Percentiles rank a stretch among this genome's conserved stretches.
Evolutionary conservation across 2,113 vertebrate species (phyloP).

Genomic region (human (Homo sapiens)): GRCh38 chr4:54431001-54431500

Average conservation of each 20-base stretch:
- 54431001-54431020: slow-evolving; percentile 35
- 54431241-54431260: not conserved
- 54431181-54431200: not conserved
- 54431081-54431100: slow-evolving; percentile 64
- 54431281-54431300: not conserved
- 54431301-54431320: not conserved
- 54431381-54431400: not conserved
- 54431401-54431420: not conserved
- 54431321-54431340: slow-evolving; percentile 1
- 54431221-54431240: slow-evolving; percentile 5
- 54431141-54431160: not conserved
- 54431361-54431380: not conserved
- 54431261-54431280: not conserved
- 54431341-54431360: not conserved
- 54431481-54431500: not conserved
- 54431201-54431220: not conserved
- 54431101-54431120: slow-evolving; percentile 16
- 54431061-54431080: slow-evolving; percentile 38
- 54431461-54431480: not conserved
- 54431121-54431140: not conserved
- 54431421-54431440: not conserved
- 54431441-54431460: not conserved
- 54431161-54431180: not conserved
- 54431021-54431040: not conserved
- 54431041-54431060: not conserved